phyloP scores from a whole-genome alignment of 2,113 vertebrate genomes.

The Xerus inauris region DNA sequence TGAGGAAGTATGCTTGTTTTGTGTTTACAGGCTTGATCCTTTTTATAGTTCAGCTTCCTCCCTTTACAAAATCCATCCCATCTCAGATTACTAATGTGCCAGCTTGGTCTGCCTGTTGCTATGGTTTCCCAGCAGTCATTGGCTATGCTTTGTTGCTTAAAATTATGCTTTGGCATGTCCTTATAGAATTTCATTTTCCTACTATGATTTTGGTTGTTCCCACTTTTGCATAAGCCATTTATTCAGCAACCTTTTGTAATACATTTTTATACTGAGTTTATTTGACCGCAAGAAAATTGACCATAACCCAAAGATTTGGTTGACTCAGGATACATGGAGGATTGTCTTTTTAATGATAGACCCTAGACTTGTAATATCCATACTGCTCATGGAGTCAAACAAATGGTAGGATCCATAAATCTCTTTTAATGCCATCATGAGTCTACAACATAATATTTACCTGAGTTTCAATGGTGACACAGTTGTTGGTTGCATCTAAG shows the following conservation, averaged over 20 bases:
- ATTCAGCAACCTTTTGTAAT: background rate
- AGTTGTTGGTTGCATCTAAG: constrained; percentile 2
- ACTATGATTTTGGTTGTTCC: constrained; percentile 29
- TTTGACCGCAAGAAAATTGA: background rate
- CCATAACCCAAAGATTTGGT: background rate
- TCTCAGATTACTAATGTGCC: constrained; percentile 28
- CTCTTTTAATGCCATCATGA: background rate
- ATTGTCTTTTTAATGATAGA: background rate
- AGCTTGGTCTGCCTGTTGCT: constrained; percentile 68
- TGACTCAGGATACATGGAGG: background rate
- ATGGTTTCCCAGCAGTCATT: constrained; percentile 72
- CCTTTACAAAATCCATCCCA: background rate
- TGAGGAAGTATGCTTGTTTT: background rate
- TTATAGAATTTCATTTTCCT: constrained; percentile 67
- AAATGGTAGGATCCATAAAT: background rate
- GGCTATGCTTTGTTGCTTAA: constrained; percentile 58
- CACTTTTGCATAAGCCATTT: constrained; percentile 39
- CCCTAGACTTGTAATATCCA: background rate
- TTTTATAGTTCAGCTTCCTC: background rate
- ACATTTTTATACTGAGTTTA: constrained; percentile 15
- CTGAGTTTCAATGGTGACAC: constrained; percentile 10
- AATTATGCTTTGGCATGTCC: constrained; percentile 66
- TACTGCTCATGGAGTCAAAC: background rate
- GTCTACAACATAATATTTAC: constrained; percentile 13
- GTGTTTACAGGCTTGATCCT: background rate